Percentiles rank a stretch among this genome's conserved stretches.
phyloP scores from a whole-genome alignment of 2,113 vertebrate genomes.

The Suncus etruscus region DNA sequence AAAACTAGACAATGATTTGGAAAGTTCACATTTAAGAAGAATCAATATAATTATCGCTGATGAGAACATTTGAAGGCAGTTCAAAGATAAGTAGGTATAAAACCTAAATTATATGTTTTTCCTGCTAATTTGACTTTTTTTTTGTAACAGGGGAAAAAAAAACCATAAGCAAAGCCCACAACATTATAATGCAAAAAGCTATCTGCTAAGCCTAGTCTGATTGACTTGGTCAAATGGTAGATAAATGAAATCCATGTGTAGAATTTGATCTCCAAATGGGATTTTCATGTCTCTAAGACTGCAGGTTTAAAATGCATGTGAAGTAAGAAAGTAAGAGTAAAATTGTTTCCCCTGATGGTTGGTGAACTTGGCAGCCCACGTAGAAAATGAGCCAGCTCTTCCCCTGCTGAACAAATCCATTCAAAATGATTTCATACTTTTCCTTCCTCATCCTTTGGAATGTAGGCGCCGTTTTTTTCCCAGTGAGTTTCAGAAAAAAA shows the following conservation, averaged over 20 bases:
- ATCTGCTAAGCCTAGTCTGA: conserved; percentile 36
- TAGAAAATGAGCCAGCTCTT: conserved; percentile 69
- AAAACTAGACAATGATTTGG: conserved; percentile 8
- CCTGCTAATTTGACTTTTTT: conserved; percentile 37
- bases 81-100: conserved; percentile 49
- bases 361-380: conserved; percentile 70
- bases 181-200: not conserved
- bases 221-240: conserved; percentile 72
- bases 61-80: not conserved
- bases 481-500: conserved; percentile 28
- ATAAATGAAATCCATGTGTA: conserved; percentile 76
- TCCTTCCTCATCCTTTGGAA: conserved; percentile 73
- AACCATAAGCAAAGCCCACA: not conserved
- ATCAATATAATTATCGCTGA: not conserved
- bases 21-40: conserved; percentile 41
- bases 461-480: conserved; percentile 67
- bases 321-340: conserved; percentile 65
- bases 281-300: conserved; percentile 69
- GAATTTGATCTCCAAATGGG: conserved; percentile 72
- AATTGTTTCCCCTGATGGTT: not conserved
- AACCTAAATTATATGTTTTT: not conserved
- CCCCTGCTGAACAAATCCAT: conserved; percentile 67
- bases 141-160: conserved; percentile 15
- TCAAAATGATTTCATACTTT: conserved; percentile 77
- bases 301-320: conserved; percentile 44